Percentiles rank a stretch among this genome's conserved stretches.
These are phyloP conservation scores for Mimachlamys varia DNA, from an alignment of 2,888 invertebrate genomes.

Conservation along the genomic window DNA sequence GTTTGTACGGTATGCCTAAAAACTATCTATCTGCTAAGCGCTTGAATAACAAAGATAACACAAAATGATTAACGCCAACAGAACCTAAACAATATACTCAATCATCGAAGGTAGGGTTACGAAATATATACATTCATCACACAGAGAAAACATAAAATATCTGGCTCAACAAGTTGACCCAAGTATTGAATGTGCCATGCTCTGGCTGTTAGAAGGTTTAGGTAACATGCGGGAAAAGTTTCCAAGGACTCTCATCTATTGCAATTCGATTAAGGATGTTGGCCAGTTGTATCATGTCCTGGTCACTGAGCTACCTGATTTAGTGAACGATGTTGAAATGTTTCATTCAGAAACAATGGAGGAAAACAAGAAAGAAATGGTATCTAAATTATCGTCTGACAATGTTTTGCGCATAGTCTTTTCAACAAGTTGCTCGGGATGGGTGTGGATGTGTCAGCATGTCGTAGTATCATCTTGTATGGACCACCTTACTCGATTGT, in stretches of 20 bases:
- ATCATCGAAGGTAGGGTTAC: too few species aligned
- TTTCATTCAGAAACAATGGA: conserved; percentile 28
- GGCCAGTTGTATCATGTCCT: not conserved
- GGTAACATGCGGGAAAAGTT: not conserved
- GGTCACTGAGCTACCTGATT: not conserved
- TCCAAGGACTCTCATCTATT: not conserved
- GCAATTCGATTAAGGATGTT: not conserved
- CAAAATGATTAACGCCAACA: too few species aligned
- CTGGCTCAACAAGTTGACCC: not conserved
- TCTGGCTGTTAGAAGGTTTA: not conserved
- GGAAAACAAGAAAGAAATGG: not conserved
- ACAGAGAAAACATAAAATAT: conserved; percentile 23
- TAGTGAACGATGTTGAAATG: not conserved
- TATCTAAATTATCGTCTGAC: not conserved
- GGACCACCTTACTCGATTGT: not conserved
- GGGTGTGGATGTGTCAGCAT: not conserved
- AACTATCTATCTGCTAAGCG: too few species aligned
- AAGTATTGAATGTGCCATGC: not conserved
- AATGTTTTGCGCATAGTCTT: too few species aligned
- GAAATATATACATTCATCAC: too few species aligned
- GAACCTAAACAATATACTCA: too few species aligned
- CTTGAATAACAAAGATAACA: too few species aligned
- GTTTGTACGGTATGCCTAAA: too few species aligned
- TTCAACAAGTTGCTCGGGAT: conserved; percentile 32
- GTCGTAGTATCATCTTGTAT: not conserved